Conservation (phyloP, 2,797 vertebrate species). For the Telmatherina bonti region DNA sequence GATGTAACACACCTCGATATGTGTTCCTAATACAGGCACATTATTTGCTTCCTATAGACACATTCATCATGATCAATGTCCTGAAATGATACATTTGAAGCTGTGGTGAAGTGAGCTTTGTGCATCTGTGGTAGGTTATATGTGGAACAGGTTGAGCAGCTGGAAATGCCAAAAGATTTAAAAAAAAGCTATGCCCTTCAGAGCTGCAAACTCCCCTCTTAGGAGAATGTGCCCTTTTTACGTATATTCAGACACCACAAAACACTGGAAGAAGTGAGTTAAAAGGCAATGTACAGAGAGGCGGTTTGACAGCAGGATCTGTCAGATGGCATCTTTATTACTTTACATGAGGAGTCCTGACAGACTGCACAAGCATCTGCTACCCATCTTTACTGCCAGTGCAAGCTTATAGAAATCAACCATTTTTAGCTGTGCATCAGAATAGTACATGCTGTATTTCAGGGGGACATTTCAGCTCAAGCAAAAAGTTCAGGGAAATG, state of each 20-base stretch:
- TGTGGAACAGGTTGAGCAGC: conserved; percentile 2
- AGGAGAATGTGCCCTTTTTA: conserved; percentile 45
- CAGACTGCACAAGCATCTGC: conserved; percentile 74
- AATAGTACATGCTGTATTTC: conserved; percentile 34
- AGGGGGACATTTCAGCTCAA: conserved; percentile 28
- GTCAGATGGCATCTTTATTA: conserved; percentile 81
- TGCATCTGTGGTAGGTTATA: conserved; percentile 2
- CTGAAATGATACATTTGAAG: conserved; percentile 12
- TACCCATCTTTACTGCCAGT: conserved; percentile 59
- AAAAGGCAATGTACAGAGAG: conserved; percentile 60
- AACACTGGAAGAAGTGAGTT: conserved; percentile 55
- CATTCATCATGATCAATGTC: conserved; percentile 9
- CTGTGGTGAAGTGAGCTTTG: conserved; percentile 4
- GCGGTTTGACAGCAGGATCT: conserved; percentile 76
- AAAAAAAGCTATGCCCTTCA: conserved; percentile 32
- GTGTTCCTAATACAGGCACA: conserved; percentile 27
- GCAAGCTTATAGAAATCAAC: conserved; percentile 56
- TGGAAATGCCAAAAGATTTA: conserved; percentile 43
- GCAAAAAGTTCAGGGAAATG: conserved; percentile 24
- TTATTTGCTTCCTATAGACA: conserved; percentile 41
- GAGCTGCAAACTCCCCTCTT: conserved; percentile 36
- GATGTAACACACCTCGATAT: conserved; percentile 46
- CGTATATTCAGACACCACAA: conserved; percentile 59
- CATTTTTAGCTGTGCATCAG: conserved; percentile 51
- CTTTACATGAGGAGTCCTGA: conserved; percentile 68